Percentiles rank a stretch among this genome's conserved stretches.
Evolutionary conservation across 2,888 invertebrate species (phyloP).

Genomic region (Melieria crassipennis): DNA sequence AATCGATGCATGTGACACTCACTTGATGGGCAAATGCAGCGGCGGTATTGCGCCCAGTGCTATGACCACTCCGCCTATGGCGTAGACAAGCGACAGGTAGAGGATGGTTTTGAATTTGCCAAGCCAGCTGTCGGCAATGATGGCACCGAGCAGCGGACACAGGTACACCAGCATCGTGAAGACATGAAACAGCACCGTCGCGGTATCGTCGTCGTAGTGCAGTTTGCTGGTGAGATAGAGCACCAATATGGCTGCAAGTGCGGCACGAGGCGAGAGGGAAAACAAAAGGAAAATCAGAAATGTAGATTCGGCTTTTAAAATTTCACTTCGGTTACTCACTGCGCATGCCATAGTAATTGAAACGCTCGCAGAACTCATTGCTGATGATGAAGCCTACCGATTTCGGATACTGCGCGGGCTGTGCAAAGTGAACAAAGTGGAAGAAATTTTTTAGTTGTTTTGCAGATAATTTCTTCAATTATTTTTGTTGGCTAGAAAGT

Average conservation of each 20-base stretch:
- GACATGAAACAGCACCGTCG: slow-evolving; percentile 88
- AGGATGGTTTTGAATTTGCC: slow-evolving; percentile 88
- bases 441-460: background rate
- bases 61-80: slow-evolving; percentile 82
- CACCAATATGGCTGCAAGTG: slow-evolving; percentile 84
- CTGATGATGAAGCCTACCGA: slow-evolving; percentile 92
- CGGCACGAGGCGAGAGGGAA: slow-evolving; percentile 30
- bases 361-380: slow-evolving; percentile 98
- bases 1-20: slow-evolving; percentile 43
- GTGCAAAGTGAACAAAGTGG: slow-evolving; percentile 23
- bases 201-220: slow-evolving; percentile 74
- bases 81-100: slow-evolving; percentile 88
- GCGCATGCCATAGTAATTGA: slow-evolving; percentile 97
- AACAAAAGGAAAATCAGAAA: slow-evolving; percentile 7
- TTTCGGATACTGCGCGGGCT: slow-evolving; percentile 77
- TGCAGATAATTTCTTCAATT: background rate
- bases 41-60: slow-evolving; percentile 75
- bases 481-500: background rate
- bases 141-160: slow-evolving; percentile 79
- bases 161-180: slow-evolving; percentile 86
- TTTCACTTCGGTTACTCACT: slow-evolving; percentile 71
- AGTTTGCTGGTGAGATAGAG: slow-evolving; percentile 87
- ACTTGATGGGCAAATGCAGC: slow-evolving; percentile 70
- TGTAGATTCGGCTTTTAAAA: slow-evolving; percentile 4
- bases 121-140: slow-evolving; percentile 90